Percentiles rank a stretch among this genome's conserved stretches.
Conservation (phyloP, 2,888 invertebrate genomes). For the Dolichomitus sp. region DNA sequence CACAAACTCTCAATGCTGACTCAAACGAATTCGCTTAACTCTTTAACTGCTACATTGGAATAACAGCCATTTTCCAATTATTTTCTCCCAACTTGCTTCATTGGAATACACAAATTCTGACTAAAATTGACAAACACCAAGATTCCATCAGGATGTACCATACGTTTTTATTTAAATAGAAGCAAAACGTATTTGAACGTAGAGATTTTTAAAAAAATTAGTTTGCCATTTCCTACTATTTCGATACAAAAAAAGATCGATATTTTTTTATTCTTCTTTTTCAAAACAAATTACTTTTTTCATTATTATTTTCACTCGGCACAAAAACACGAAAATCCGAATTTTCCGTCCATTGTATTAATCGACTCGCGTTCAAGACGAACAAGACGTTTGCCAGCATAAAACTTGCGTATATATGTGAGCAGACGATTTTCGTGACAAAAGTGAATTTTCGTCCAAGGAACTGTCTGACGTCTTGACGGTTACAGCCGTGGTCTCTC, state of each 20-base stretch:
- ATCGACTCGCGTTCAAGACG: not conserved
- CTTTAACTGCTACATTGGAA: too few relatives aligned
- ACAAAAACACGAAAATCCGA: not conserved
- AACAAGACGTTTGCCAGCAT: not conserved
- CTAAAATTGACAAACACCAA: too few relatives aligned
- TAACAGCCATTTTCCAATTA: too few relatives aligned
- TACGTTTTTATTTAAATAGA: too few relatives aligned
- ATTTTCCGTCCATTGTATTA: not conserved
- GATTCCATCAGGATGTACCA: too few relatives aligned
- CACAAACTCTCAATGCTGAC: not conserved
- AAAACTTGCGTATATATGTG: not conserved
- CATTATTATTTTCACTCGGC: not conserved
- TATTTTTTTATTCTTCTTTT: not conserved
- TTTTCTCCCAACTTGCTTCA: too few relatives aligned
- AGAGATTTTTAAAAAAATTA: too few relatives aligned
- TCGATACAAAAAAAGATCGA: too few relatives aligned
- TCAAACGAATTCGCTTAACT: too few relatives aligned
- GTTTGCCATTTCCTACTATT: too few relatives aligned
- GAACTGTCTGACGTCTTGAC: constrained; percentile 35
- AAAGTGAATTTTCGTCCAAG: constrained; percentile 43
- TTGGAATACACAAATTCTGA: too few relatives aligned
- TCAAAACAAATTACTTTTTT: not conserved
- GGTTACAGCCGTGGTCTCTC: constrained; percentile 10
- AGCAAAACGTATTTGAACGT: too few relatives aligned
- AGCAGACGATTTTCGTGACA: constrained; percentile 8